phyloP scores from a whole-genome alignment of 2,888 invertebrate species.

The Monoplex corrugatus region DNA sequence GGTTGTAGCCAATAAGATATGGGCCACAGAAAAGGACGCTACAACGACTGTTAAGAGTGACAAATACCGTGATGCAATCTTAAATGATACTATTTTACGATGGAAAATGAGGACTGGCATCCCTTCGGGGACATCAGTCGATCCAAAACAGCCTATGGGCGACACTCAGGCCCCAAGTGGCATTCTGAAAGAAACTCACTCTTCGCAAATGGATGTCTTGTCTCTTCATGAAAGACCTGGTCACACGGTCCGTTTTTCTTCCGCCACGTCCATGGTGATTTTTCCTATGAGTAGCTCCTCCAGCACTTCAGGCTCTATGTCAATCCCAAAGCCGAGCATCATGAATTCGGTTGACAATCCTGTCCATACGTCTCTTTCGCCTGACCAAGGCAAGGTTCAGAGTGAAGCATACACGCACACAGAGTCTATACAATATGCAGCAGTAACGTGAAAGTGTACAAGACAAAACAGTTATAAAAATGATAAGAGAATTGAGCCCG shows the following conservation, averaged over 20 bases:
- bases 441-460: background rate
- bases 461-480: no score
- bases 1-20: slow-evolving; percentile 19
- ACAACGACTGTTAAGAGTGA: background rate
- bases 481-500: no score
- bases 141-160: background rate
- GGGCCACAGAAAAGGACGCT: background rate
- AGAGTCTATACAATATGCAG: background rate
- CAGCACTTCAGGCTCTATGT: background rate
- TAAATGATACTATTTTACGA: background rate
- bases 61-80: background rate
- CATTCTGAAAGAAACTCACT: background rate
- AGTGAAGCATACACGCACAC: background rate
- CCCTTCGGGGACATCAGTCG: background rate
- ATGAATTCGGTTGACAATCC: no score
- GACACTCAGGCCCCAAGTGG: background rate
- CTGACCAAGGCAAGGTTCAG: background rate
- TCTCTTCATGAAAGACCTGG: background rate
- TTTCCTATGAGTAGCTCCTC: background rate
- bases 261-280: slow-evolving; percentile 16
- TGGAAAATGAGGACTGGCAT: background rate
- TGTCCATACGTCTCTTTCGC: no score
- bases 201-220: no score
- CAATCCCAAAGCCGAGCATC: background rate
- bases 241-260: slow-evolving; percentile 11